A percentile compares a stretch with the other conserved stretches of the same genome.
These are phyloP conservation scores for Planococcus citri DNA, from an alignment of 1,140 invertebrate genomes.

Conservation along the genomic window DNA sequence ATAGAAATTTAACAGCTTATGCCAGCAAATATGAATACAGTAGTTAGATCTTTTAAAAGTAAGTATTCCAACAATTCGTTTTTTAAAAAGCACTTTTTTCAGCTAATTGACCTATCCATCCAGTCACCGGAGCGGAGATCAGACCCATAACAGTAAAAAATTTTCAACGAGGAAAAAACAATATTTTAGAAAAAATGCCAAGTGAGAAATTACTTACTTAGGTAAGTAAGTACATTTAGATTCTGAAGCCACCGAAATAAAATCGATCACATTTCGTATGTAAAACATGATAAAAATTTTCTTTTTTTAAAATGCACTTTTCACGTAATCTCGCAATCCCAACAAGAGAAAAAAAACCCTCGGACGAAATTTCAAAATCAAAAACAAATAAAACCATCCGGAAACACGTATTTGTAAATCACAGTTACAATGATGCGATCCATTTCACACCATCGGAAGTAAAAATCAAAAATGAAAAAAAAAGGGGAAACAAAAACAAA, in stretches of 20 bases:
- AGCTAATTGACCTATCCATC: neutral
- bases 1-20: too few species aligned
- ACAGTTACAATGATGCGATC: neutral
- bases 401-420: neutral
- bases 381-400: neutral
- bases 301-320: neutral
- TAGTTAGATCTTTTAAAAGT: too few species aligned
- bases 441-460: too few species aligned
- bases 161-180: too few species aligned
- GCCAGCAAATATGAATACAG: too few species aligned
- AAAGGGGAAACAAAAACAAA: too few species aligned
- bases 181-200: neutral
- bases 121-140: neutral
- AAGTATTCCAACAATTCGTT: too few species aligned
- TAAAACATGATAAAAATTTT: conserved; percentile 1
- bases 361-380: neutral
- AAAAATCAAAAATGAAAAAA: too few species aligned
- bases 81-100: too few species aligned
- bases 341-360: too few species aligned
- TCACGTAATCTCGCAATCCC: neutral
- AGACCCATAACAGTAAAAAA: too few species aligned
- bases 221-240: neutral
- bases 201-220: neutral
- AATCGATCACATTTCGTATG: neutral
- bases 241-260: neutral